A percentile compares a stretch with the other conserved stretches of the same genome.
Evolutionary conservation across 2,888 invertebrate genomes (phyloP).

Genomic region (Melanostoma scalare): DNA sequence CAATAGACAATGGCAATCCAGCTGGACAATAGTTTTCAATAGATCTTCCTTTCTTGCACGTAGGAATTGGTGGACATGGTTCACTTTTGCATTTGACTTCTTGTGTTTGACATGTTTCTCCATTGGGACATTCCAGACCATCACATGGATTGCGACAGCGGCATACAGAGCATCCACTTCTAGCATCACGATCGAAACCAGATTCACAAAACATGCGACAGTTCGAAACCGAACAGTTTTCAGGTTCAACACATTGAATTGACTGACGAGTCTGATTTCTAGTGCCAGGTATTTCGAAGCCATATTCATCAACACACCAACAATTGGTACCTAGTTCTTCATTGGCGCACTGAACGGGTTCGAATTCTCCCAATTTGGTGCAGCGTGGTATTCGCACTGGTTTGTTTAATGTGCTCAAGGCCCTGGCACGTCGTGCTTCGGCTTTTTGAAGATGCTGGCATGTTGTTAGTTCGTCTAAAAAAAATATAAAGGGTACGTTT

Average conservation of each 20-base stretch:
- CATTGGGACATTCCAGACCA: conserved; percentile 88
- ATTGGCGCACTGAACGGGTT: conserved; percentile 88
- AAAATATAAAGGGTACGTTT: conserved; percentile 35
- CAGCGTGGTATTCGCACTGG: conserved; percentile 88
- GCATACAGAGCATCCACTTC: conserved; percentile 89
- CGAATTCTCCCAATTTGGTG: conserved; percentile 88
- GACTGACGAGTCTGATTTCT: conserved; percentile 80
- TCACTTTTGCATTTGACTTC: conserved; percentile 90
- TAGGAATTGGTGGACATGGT: conserved; percentile 92
- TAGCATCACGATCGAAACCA: conserved; percentile 88
- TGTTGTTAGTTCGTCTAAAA: conserved; percentile 82
- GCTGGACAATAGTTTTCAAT: conserved; percentile 90
- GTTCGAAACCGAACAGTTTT: conserved; percentile 89
- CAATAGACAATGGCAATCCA: conserved; percentile 88
- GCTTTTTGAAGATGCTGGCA: conserved; percentile 87
- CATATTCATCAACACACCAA: conserved; percentile 92
- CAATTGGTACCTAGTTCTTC: conserved; percentile 87
- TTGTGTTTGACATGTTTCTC: conserved; percentile 89
- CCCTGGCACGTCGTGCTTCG: conserved; percentile 85
- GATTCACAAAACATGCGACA: conserved; percentile 94
- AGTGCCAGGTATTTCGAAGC: conserved; percentile 90
- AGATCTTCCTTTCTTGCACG: conserved; percentile 90
- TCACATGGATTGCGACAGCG: conserved; percentile 92
- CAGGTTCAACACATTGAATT: conserved; percentile 82
- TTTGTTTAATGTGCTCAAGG: conserved; percentile 82